Percentiles rank a stretch among this genome's conserved stretches.
These are phyloP conservation scores for Panurus biarmicus DNA, from an alignment of 2,113 vertebrate genomes.

Conservation along the genomic window DNA sequence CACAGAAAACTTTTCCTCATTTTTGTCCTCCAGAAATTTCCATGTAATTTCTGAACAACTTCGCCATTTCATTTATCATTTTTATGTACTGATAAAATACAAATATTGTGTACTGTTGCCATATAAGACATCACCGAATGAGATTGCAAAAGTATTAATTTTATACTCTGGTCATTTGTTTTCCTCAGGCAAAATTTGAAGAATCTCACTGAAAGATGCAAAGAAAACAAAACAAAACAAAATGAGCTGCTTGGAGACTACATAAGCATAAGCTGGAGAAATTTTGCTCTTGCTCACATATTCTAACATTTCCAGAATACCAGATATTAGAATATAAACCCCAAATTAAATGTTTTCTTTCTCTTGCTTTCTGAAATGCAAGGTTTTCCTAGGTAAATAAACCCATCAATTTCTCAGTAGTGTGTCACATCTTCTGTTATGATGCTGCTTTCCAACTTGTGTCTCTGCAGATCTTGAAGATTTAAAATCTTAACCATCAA, in stretches of 20 bases:
- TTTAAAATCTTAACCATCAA: neutral
- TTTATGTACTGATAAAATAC: neutral
- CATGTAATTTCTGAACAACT: neutral
- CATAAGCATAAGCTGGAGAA: neutral
- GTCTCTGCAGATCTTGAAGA: neutral
- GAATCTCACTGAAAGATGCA: neutral
- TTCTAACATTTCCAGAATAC: neutral
- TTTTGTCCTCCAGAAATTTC: neutral
- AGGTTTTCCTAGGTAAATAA: neutral
- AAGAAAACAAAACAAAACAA: neutral
- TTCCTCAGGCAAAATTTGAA: neutral
- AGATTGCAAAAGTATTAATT: neutral
- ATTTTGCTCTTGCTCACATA: neutral
- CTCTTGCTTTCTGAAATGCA: neutral
- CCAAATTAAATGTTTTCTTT: neutral
- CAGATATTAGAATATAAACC: neutral
- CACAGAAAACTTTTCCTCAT: neutral
- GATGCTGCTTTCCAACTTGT: neutral
- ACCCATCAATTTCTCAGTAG: neutral
- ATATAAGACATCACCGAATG: neutral
- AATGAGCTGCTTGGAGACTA: neutral
- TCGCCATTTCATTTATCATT: neutral
- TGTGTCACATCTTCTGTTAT: rapidly evolving
- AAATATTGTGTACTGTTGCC: neutral
- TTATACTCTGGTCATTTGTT: neutral